Conservation (phyloP, 2,888 invertebrate species). For the Cordilura impudica region DNA sequence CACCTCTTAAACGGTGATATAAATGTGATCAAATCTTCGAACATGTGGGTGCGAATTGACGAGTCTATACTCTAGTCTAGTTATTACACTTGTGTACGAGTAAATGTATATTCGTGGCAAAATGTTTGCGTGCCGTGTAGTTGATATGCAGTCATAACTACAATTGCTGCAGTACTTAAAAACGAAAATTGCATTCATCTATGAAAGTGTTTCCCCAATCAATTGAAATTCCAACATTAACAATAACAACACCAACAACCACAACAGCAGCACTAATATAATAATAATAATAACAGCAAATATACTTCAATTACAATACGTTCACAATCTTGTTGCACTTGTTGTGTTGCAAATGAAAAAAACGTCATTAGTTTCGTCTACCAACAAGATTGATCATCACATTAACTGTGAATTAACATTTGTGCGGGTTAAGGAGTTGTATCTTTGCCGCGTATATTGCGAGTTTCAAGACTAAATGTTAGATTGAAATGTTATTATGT, state of each 20-base stretch:
- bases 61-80: background rate
- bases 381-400: background rate
- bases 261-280: no score
- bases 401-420: background rate
- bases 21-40: no score
- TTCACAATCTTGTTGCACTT: constrained; percentile 40
- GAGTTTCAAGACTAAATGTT: constrained; percentile 14
- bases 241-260: background rate
- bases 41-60: background rate
- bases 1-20: no score
- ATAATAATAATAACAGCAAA: constrained; percentile 19
- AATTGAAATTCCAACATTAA: constrained; percentile 33
- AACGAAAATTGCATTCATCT: constrained; percentile 32
- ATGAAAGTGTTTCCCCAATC: constrained; percentile 53
- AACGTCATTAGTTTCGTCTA: constrained; percentile 8
- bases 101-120: background rate
- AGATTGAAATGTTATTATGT: constrained; percentile 6
- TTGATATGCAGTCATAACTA: constrained; percentile 7
- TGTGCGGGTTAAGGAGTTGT: background rate
- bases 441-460: background rate
- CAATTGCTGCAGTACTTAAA: constrained; percentile 15
- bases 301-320: constrained; percentile 33
- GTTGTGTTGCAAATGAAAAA: constrained; percentile 6
- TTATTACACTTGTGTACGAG: no score
- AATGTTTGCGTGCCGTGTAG: constrained; percentile 40